phyloP scores from a whole-genome alignment of 2,888 invertebrate species.

The Pammene fasciana region DNA sequence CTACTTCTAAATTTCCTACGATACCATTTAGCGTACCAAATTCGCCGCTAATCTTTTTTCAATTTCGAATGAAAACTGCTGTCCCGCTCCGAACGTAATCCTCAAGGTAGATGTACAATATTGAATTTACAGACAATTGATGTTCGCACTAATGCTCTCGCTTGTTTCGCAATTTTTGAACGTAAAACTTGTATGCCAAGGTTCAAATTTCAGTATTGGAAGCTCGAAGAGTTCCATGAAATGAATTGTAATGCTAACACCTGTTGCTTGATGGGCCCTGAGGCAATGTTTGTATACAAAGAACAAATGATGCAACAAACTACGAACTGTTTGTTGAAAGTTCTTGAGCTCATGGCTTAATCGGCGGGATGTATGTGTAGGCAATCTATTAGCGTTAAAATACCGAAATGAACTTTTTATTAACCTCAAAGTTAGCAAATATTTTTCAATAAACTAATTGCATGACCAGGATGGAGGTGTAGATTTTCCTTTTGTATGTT shows the following conservation, averaged over 20 bases:
- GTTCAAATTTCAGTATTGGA: conserved; percentile 10
- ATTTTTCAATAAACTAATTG: too few relatives aligned
- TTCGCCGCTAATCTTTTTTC: too few relatives aligned
- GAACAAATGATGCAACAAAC: background rate
- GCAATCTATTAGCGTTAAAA: too few relatives aligned
- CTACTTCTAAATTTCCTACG: too few relatives aligned
- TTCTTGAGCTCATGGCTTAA: background rate
- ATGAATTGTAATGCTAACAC: conserved; percentile 67
- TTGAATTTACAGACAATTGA: conserved; percentile 21
- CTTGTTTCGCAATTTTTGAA: background rate
- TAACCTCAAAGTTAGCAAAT: too few relatives aligned
- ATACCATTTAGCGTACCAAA: too few relatives aligned
- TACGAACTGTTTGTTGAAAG: background rate
- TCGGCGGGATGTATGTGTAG: too few relatives aligned
- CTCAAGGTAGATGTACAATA: conserved; percentile 1
- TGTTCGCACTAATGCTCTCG: background rate
- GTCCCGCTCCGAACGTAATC: background rate
- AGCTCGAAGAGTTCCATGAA: conserved; percentile 51
- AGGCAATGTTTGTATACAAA: conserved; percentile 15
- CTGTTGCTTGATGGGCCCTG: conserved; percentile 57
- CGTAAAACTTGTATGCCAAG: background rate
- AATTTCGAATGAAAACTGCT: background rate
- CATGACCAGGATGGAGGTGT: too few relatives aligned
- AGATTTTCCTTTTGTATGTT: too few relatives aligned
- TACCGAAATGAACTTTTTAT: too few relatives aligned